Evolutionary conservation across 2,113 vertebrate species (phyloP), one percentile per base, ranked within the genome.

Genomic region (Hiodon tergisus): DNA sequence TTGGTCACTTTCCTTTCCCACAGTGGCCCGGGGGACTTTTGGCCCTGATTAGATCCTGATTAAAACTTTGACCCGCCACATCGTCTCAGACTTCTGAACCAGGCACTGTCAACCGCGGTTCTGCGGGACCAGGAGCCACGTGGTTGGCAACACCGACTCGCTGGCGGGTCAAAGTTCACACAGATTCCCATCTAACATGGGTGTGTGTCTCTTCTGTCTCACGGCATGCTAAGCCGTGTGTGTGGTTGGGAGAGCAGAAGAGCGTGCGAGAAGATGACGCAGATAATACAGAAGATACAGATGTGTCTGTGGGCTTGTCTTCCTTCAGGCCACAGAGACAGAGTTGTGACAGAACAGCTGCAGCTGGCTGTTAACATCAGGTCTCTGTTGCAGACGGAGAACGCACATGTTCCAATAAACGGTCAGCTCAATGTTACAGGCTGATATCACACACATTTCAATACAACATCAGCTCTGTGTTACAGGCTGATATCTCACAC

Each of bases 251-350:
- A 52, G 2, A 78, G 54, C 52, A 55, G 69, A n/a, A n/a, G 52
- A 2, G 72, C 31, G 31, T 73, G 73, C 68, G 72, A 52, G 6
- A 76, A 57, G 54, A 1, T 57, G 54, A 10, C 5, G 82, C 54
- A 88, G 83, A 85, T 84, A 31, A 31, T 84, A 53, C 50, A 31
- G 51, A 46, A 60, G 57, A 75, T 14, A 54, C 53, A 68, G 63
- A 54, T 70, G 58, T 61, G 67, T 69, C 16, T 59, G 59, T 69
- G 13, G 54, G 6, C 58, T 14, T 69, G 67, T 69, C 14, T 46
- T 9, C 10, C 17, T 47, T 31, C 16, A 55, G 54, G 16, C 17
- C 50, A 31, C 7, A 55, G 67, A 4, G 5, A 69, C 8, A 53
- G n/a, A 72, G 58, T 69, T 65, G 11, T 46, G 60, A 16, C 17